Percentiles rank a stretch among this genome's conserved stretches.
Evolutionary conservation across 2,113 vertebrate species (phyloP).

Genomic region (Podiceps cristatus): DNA sequence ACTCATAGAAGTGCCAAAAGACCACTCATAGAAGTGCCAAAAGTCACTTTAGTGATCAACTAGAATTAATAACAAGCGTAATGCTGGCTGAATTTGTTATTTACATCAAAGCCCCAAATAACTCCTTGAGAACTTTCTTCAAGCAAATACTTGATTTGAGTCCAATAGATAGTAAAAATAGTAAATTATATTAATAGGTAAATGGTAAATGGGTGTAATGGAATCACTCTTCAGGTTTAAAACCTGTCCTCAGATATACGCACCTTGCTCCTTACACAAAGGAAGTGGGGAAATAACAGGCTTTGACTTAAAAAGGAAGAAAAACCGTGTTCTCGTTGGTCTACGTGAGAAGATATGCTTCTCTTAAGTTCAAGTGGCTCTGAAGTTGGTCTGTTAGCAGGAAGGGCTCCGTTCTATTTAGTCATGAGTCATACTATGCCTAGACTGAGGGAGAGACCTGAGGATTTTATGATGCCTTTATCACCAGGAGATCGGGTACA

Average conservation of each 20-base stretch:
- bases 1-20: not conserved
- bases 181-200: not conserved
- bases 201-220: not conserved
- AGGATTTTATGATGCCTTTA: not conserved
- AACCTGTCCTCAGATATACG: not conserved
- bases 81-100: not conserved
- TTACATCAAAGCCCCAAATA: not conserved
- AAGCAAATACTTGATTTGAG: not conserved
- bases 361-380: accelerated
- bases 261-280: not conserved
- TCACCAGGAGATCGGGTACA: slow-evolving; percentile 94
- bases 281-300: not conserved
- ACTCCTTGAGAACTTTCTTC: not conserved
- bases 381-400: not conserved
- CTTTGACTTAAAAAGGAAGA: not conserved
- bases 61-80: not conserved
- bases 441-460: not conserved
- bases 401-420: not conserved
- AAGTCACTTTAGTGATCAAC: not conserved
- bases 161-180: not conserved
- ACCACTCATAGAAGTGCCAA: not conserved
- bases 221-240: not conserved
- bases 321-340: not conserved
- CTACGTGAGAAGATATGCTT: not conserved
- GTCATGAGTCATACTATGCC: not conserved